Evolutionary conservation across 2,113 vertebrate species (phyloP).

Genomic region (Oryzias melastigma): DNA sequence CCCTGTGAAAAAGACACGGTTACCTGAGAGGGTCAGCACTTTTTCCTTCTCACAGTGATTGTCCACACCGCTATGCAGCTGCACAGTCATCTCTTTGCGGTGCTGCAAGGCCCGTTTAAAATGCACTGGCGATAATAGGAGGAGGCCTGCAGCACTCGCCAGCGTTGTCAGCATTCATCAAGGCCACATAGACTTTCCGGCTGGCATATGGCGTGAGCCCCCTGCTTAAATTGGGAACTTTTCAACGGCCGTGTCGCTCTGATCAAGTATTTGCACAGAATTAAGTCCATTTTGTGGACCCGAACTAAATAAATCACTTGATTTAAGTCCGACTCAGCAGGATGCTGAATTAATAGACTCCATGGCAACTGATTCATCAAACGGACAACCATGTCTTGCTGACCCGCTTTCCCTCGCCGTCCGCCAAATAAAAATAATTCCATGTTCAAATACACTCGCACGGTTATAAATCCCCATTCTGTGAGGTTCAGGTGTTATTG

Average conservation of each 20-base stretch:
- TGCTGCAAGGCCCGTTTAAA: conserved; percentile 39
- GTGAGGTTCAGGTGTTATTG: conserved; percentile 17
- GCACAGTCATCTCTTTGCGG: conserved; percentile 29
- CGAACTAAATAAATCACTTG: conserved; percentile 35
- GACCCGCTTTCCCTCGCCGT: conserved; percentile 38
- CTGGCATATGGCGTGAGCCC: conserved; percentile 1
- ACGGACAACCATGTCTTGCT: conserved; percentile 38
- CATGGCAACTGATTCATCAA: conserved; percentile 50
- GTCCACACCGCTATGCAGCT: conserved; percentile 45
- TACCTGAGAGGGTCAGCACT: conserved; percentile 57
- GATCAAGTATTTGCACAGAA: conserved; percentile 25
- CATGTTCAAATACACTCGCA: conserved; percentile 16
- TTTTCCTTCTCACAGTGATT: conserved; percentile 33
- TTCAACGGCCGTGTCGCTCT: neutral
- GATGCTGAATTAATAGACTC: conserved; percentile 40
- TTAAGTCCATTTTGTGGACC: conserved; percentile 20
- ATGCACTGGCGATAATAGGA: conserved; percentile 34
- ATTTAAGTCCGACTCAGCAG: conserved; percentile 18
- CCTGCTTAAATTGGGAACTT: conserved; percentile 2
- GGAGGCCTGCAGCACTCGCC: conserved; percentile 12
- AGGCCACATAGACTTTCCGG: conserved; percentile 24
- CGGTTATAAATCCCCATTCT: conserved; percentile 12
- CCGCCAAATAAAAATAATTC: conserved; percentile 33
- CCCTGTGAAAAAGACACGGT: conserved; percentile 59
- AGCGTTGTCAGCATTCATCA: conserved; percentile 11